A percentile compares a stretch with the other conserved stretches of the same genome.
Evolutionary conservation across 1,140 invertebrate species (phyloP).

Genomic region (Anoplolepis gracilipes): DNA sequence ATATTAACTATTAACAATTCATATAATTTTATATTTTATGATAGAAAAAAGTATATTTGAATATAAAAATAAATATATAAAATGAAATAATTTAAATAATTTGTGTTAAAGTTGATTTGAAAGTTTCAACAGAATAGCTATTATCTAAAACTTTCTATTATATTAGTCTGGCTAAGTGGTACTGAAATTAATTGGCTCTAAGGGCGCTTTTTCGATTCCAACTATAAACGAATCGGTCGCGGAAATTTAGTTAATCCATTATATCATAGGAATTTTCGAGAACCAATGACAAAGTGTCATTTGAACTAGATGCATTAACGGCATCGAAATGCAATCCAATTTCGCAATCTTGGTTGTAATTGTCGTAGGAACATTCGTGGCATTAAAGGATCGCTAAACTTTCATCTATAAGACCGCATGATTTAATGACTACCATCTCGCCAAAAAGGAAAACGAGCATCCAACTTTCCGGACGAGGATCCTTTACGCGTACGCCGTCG

Average conservation of each 20-base stretch:
- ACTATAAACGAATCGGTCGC: slow-evolving; percentile 32
- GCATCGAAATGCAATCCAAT: slow-evolving; percentile 25
- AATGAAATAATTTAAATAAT: not conserved
- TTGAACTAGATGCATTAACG: slow-evolving; percentile 5
- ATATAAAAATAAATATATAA: not conserved
- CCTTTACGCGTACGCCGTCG: not conserved
- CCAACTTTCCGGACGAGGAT: slow-evolving; percentile 21
- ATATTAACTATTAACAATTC: no score
- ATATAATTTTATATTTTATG: not conserved
- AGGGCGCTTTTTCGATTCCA: slow-evolving; percentile 10
- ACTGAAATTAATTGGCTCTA: slow-evolving; percentile 34
- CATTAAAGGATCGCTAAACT: slow-evolving; percentile 9
- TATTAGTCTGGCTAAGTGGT: slow-evolving; percentile 14
- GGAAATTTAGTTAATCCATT: slow-evolving; percentile 54
- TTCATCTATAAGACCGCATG: not conserved
- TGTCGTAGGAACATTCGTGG: not conserved
- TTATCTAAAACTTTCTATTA: slow-evolving; percentile 18
- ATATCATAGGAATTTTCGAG: slow-evolving; percentile 19
- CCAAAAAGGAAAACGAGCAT: not conserved
- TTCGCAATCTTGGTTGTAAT: not conserved
- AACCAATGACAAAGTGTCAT: slow-evolving; percentile 20
- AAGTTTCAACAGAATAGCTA: slow-evolving; percentile 34
- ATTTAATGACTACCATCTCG: slow-evolving; percentile 22
- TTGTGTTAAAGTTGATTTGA: slow-evolving; percentile 44
- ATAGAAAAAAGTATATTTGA: not conserved